Evolutionary conservation across 2,113 vertebrate genomes (phyloP), one percentile per base, ranked within the genome.

Genomic region (Platichthys flesus): DNA sequence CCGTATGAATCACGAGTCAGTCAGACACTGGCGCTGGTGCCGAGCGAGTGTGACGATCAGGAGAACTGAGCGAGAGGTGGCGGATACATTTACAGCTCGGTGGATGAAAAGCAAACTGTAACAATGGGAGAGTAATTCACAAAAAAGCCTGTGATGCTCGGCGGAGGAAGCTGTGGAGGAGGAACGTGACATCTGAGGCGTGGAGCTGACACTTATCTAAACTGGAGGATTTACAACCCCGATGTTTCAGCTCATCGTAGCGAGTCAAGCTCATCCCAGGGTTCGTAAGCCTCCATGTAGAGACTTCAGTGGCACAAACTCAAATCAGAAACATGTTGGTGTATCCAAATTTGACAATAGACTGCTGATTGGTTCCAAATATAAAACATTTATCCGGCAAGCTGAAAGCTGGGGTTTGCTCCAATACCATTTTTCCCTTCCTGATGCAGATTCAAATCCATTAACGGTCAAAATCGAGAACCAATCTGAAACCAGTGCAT

Each of bases 61-160:
- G 37, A 54, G 85, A 76, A 78, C 79, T 67, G 68, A 73, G 66
- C 55, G 56, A 20, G 77, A 79, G 57, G 64, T 70, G 81, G 70
- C 77, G 69, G 61, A 84, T 74, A 58, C 73, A 72, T 79, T 87
- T 60, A 79, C 58, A 31, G 76, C 79, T 87, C 59, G 24, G 76
- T 28, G 64, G 81, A 87, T 68, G 63, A 55, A 81, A 91, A 84
- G 68, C 70, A 83, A 88, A 60, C 76, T 67, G 68, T 74, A 88
- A 85, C 88, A 89, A 91, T 81, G 81, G 81, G 66, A 70, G 67
- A 79, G 62, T 83, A 69, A 85, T 90, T 88, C 71, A 84, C 75
- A 82, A 85, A 88, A 88, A 89, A 74, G 83, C 66, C 78, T 92
- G 89, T 86, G 84, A 90, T 90, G 89, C 90, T 75, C 63, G 74